These are phyloP conservation scores for Trichomalopsis sarcophagae DNA, from an alignment of 1,140 invertebrate genomes.

Conservation along the genomic window DNA sequence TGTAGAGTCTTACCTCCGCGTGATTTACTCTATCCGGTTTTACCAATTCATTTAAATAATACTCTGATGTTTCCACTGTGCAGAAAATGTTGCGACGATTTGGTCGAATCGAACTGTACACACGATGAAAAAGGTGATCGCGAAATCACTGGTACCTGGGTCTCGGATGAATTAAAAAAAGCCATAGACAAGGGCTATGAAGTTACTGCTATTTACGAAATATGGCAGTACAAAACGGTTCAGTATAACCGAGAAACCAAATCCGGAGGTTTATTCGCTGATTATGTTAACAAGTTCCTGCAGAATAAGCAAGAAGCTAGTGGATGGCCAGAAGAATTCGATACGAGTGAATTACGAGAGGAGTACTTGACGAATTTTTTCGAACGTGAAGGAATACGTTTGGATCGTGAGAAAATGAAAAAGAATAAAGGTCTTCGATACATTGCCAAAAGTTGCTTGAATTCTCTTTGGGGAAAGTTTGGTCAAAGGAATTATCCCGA, in stretches of 20 bases:
- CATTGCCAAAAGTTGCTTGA: conserved; percentile 65
- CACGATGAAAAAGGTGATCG: conserved; percentile 62
- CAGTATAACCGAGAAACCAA: conserved; percentile 43
- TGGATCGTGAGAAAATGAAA: conserved; percentile 57
- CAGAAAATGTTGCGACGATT: conserved; percentile 49
- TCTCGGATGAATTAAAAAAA: conserved; percentile 64
- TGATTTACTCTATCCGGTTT: conserved; percentile 55
- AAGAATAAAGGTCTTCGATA: conserved; percentile 61
- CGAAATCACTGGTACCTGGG: conserved; percentile 66
- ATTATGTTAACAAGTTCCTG: conserved; percentile 63
- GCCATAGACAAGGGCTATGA: conserved; percentile 63
- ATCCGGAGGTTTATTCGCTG: conserved; percentile 60
- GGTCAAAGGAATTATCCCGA: conserved; percentile 58
- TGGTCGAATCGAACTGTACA: conserved; percentile 40
- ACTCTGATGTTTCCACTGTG: conserved; percentile 56
- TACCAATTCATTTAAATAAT: conserved; percentile 41
- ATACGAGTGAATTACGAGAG: neutral
- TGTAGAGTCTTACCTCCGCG: conserved; percentile 55
- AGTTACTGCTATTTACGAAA: conserved; percentile 65
- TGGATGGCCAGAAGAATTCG: conserved; percentile 61
- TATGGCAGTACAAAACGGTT: conserved; percentile 65
- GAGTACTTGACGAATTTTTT: conserved; percentile 59
- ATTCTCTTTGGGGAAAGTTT: conserved; percentile 68
- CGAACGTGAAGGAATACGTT: conserved; percentile 56
- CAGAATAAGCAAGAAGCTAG: conserved; percentile 65